Base-by-base conservation (phyloP, 2,888 invertebrate genomes). In the Drosophila tripunctata region DNA sequence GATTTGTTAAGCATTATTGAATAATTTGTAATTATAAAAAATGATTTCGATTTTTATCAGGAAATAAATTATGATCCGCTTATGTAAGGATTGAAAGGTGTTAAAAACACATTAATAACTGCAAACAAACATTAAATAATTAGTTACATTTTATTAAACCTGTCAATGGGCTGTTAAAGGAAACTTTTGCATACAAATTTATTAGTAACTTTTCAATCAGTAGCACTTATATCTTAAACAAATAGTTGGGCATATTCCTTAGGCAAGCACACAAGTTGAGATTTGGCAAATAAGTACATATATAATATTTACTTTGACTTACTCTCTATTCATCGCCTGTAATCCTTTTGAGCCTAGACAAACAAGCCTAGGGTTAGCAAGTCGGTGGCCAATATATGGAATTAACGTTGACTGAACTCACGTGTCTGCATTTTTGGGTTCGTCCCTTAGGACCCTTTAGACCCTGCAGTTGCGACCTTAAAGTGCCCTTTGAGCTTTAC, bases 341-440 rank as follows among this genome's bases (percentile, higher is more conserved):
- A 58, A 64, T 73, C 64, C 73, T 64, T 68, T 55, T 64, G 71
- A 70, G 74, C 67, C 70, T 74, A 75, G 51, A 55, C 57, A 75
- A 75, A 75, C 61, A 75, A n/a, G 38, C 27, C 62, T 33, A 38
- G 5, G 10, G 19, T 27, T 27, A 27, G 10, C 8, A 30, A 47
- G 67, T 60, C 64, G 30, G 36, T 36, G 51, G 70, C 60, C 61
- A 70, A 56, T 57, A 63, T 40, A 55, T 48, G 57, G 40, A 54
- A 58, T 74, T 63, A 66, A 55, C 52, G 55, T 38, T 47, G 66
- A 63, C 64, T 50, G 45, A 60, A 54, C 58, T 64, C 58, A 74
- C 56, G 60, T 71, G 67, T 64, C 21, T n/a, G 24, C 8, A 10
- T 27, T 27, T 10, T 38, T 54, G 31, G 35, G 15, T 10, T 22